Percentiles rank a stretch among this genome's conserved stretches.
Conservation (phyloP, 2,888 invertebrate genomes). For the Trachelus iudaicus region DNA sequence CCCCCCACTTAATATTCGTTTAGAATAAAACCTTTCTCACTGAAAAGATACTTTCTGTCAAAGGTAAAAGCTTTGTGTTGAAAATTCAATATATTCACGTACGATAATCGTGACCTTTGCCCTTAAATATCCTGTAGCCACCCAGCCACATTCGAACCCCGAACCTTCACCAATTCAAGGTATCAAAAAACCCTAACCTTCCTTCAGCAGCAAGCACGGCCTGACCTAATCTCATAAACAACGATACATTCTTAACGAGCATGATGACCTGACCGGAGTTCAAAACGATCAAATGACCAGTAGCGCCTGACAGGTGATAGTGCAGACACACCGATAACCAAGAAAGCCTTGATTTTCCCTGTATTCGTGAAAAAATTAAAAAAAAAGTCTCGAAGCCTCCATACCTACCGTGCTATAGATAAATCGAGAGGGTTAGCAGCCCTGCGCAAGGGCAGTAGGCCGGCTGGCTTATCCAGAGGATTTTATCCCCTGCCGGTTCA, state of each 20-base stretch:
- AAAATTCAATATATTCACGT: not conserved
- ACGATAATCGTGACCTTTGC: not conserved
- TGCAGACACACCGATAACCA: not conserved
- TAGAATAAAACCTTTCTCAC: not conserved
- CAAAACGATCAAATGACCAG: not conserved
- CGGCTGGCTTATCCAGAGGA: constrained; percentile 4
- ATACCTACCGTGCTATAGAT: not conserved
- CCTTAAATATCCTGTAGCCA: not conserved
- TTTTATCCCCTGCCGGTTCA: constrained; percentile 9
- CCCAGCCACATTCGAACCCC: not conserved
- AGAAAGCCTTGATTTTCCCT: not conserved
- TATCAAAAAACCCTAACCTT: not conserved
- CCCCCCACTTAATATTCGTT: not conserved
- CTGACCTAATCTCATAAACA: not conserved
- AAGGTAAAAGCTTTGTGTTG: not conserved
- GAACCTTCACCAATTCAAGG: not conserved
- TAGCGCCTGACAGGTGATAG: not conserved
- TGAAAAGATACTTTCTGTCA: not conserved
- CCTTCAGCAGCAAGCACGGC: not conserved
- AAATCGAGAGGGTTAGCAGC: not conserved
- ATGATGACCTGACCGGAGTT: not conserved
- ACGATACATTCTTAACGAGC: not conserved
- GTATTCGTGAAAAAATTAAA: not conserved
- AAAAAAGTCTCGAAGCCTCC: not conserved
- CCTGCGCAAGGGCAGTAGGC: not conserved